Percentiles rank a stretch among this genome's conserved stretches.
phyloP scores from a whole-genome alignment of 2,797 vertebrate genomes.

The Pelobates cultripes region DNA sequence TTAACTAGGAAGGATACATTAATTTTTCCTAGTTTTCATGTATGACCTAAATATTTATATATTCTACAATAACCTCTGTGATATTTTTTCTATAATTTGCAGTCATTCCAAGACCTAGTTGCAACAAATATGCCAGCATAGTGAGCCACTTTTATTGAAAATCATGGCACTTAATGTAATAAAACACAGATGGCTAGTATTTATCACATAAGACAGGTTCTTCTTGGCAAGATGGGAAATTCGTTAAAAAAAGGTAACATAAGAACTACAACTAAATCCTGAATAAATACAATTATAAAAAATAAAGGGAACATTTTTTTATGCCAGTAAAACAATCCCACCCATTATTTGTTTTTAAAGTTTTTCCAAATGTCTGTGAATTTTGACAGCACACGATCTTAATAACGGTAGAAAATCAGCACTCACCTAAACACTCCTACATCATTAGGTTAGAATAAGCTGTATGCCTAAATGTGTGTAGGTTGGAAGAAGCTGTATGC shows the following conservation, averaged over 20 bases:
- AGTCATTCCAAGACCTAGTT: conserved; percentile 22
- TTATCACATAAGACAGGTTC: conserved; percentile 24
- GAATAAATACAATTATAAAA: conserved; percentile 11
- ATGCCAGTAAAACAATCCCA: conserved; percentile 1
- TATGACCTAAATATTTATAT: neutral
- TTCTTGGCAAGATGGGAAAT: conserved; percentile 15
- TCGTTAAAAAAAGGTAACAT: conserved; percentile 2
- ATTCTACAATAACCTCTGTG: neutral
- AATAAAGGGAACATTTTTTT: neutral
- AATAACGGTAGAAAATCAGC: too few species aligned
- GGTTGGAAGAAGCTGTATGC: too few species aligned
- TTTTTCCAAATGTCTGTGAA: neutral
- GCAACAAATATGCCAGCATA: conserved; percentile 12
- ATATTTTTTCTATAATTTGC: conserved; percentile 6
- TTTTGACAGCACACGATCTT: too few species aligned
- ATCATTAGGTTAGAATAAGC: too few species aligned
- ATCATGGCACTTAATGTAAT: conserved; percentile 29
- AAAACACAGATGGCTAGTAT: conserved; percentile 34
- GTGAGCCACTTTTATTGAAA: conserved; percentile 8
- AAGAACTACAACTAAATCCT: conserved; percentile 10
- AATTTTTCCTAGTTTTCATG: too few species aligned
- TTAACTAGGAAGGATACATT: neutral
- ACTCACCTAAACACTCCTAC: too few species aligned
- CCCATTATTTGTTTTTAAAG: neutral
- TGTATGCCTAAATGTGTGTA: too few species aligned